phyloP scores from a whole-genome alignment of 2,113 vertebrate species.

The Jacana jacana region DNA sequence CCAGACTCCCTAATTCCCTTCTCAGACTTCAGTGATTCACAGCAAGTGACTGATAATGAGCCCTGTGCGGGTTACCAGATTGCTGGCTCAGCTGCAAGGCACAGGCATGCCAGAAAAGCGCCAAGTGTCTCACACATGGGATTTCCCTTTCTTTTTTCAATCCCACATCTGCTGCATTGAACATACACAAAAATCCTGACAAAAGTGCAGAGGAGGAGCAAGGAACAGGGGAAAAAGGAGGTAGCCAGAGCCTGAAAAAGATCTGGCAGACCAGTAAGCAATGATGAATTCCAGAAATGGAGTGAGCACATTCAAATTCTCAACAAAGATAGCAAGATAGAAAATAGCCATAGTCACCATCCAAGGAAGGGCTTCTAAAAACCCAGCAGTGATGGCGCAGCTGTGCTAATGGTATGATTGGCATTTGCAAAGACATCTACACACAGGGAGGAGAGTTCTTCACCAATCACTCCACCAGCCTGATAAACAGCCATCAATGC shows the following conservation, averaged over 20 bases:
- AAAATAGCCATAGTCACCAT: neutral
- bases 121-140: neutral
- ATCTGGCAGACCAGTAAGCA: neutral
- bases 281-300: conserved; percentile 29
- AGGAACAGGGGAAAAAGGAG: neutral
- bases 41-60: neutral
- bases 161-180: neutral
- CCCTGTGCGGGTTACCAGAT: neutral
- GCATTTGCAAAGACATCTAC: conserved; percentile 12
- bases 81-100: neutral
- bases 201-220: neutral
- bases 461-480: neutral
- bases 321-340: conserved; percentile 19
- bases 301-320: conserved; percentile 1
- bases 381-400: neutral
- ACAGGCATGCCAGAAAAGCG: neutral
- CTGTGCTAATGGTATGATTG: conserved; percentile 34
- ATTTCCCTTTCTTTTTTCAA: neutral
- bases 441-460: neutral
- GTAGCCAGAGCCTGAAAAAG: neutral
- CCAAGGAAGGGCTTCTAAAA: neutral
- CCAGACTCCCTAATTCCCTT: neutral
- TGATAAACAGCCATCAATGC: neutral
- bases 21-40: neutral
- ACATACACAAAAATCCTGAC: neutral